Evolutionary conservation across 2,888 invertebrate species (phyloP).

Genomic region (Bursaphelenchus okinawaensis): DNA sequence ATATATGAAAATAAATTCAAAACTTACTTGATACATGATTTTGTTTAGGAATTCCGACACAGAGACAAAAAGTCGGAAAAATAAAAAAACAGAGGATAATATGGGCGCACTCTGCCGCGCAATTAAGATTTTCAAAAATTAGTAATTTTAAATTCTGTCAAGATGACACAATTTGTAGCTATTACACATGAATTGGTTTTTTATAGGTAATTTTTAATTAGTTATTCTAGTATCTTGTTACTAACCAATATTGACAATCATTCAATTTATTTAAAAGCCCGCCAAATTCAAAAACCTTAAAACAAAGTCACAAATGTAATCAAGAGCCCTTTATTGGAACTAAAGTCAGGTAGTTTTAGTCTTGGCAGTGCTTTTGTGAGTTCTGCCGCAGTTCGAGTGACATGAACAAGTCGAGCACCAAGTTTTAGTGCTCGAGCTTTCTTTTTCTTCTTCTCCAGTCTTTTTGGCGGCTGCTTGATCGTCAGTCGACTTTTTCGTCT

Average conservation of each 20-base stretch:
- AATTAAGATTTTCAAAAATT: neutral
- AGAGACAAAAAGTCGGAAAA: no score
- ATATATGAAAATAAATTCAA: neutral
- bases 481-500: neutral
- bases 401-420: neutral
- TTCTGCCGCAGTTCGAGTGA: neutral
- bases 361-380: neutral
- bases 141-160: neutral
- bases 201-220: no score
- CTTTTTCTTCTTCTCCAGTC: neutral
- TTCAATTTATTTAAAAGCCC: neutral
- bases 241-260: neutral
- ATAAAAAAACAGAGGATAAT: no score
- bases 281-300: neutral
- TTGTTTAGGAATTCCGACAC: no score
- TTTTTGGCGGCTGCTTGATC: neutral
- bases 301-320: neutral
- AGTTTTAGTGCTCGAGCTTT: neutral
- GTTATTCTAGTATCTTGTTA: no score
- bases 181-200: no score
- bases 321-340: no score
- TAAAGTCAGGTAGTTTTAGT: no score
- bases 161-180: no score
- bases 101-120: no score
- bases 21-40: neutral